These are phyloP conservation scores for Passer montanus DNA, from an alignment of 2,113 vertebrate genomes.

Conservation along the genomic window DNA sequence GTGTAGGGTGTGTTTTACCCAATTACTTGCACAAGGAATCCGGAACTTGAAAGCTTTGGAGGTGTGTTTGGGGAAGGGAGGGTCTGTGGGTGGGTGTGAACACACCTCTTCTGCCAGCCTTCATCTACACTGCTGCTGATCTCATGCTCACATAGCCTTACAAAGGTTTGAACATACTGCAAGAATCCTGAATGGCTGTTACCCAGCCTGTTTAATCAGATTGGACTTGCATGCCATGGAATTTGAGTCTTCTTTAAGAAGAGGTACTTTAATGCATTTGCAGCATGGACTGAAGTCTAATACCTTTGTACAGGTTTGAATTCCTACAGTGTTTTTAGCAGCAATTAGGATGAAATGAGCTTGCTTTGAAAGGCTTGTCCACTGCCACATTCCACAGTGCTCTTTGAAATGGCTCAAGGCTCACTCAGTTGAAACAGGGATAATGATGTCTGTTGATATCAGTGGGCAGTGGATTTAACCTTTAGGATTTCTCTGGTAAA, in stretches of 20 bases:
- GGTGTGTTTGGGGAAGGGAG: neutral
- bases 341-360: neutral
- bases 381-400: neutral
- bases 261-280: neutral
- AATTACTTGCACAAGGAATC: neutral
- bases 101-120: neutral
- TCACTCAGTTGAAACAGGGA: neutral
- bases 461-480: neutral
- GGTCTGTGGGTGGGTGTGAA: neutral
- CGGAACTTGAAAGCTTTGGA: neutral
- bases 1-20: neutral
- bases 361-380: neutral
- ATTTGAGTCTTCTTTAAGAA: neutral
- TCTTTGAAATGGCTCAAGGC: neutral
- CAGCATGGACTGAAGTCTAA: neutral
- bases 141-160: neutral
- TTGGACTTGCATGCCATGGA: neutral
- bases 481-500: neutral
- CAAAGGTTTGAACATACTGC: fast-evolving
- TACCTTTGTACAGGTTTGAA: neutral
- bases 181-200: neutral
- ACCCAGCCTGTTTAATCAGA: neutral
- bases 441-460: neutral
- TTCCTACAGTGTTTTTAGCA: neutral
- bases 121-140: neutral